Conservation (phyloP, 2,888 invertebrate species). For the Imbricaverruca yamaguchii region DNA sequence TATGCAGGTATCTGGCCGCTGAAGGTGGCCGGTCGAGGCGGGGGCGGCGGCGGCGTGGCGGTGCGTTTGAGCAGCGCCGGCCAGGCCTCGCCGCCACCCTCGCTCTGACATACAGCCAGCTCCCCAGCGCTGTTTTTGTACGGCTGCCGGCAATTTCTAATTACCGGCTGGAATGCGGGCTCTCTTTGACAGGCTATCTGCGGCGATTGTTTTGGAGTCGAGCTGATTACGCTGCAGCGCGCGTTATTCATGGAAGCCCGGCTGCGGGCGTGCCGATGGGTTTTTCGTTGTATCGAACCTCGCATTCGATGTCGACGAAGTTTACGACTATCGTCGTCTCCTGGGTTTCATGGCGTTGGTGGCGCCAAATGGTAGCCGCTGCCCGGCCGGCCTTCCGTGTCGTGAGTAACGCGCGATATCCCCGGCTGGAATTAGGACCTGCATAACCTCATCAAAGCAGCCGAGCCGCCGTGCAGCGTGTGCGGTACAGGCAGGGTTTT, state of each 20-base stretch:
- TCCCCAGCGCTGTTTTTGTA: background rate
- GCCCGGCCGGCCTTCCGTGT: too few species aligned
- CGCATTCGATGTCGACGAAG: background rate
- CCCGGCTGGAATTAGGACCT: too few species aligned
- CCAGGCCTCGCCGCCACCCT: background rate
- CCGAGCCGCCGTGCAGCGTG: too few species aligned
- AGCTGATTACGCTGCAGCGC: background rate
- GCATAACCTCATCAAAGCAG: too few species aligned
- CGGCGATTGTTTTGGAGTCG: background rate
- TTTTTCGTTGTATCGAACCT: background rate
- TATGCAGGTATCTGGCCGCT: background rate
- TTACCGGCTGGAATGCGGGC: conserved; percentile 4
- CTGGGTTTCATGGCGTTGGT: too few species aligned
- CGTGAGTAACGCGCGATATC: too few species aligned
- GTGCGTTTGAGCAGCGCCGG: background rate
- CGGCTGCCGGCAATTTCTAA: background rate
- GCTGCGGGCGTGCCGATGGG: background rate
- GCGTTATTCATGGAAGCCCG: background rate
- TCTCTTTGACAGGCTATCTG: background rate
- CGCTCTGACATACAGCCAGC: background rate
- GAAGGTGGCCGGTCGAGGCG: background rate
- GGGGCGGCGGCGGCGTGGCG: background rate
- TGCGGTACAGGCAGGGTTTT: too few species aligned
- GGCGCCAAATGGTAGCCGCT: too few species aligned
- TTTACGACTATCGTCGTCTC: too few species aligned